phyloP scores from a whole-genome alignment of 1,140 invertebrate genomes.

The Macrocentrus cingulum region DNA sequence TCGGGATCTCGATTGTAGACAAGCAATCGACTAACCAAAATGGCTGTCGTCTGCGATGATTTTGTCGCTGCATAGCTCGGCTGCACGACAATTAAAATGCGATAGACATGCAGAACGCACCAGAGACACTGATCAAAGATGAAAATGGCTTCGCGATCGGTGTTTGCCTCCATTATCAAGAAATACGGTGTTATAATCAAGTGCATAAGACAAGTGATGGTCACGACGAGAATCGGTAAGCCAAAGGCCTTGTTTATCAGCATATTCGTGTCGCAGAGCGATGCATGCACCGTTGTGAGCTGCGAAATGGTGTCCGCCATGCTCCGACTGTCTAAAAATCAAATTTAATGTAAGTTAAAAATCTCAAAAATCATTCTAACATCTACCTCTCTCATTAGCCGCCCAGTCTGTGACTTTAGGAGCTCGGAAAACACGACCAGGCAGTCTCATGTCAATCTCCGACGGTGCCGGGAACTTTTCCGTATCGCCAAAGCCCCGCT shows the following conservation, averaged over 20 bases:
- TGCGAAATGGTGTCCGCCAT: conserved; percentile 38
- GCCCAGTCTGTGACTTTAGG: conserved; percentile 36
- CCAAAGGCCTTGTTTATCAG: conserved; percentile 60
- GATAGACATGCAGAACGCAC: conserved; percentile 65
- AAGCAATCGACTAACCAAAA: conserved; percentile 47
- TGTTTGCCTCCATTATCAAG: conserved; percentile 65
- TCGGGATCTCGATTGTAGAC: conserved; percentile 39
- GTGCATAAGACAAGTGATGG: conserved; percentile 69
- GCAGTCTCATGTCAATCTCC: conserved; percentile 30
- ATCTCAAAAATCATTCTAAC: conserved; percentile 18
- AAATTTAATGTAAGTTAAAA: neutral
- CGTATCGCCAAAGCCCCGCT: conserved; percentile 38
- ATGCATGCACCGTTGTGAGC: conserved; percentile 45
- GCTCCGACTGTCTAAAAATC: conserved; percentile 34
- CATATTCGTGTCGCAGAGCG: conserved; percentile 44
- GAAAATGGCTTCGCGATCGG: conserved; percentile 48
- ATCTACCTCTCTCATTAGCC: conserved; percentile 33
- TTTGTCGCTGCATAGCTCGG: conserved; percentile 64
- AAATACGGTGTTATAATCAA: conserved; percentile 74
- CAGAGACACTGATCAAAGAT: conserved; percentile 64
- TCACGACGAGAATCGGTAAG: conserved; percentile 63
- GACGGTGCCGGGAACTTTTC: conserved; percentile 29
- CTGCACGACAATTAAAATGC: conserved; percentile 68
- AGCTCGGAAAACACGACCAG: conserved; percentile 30
- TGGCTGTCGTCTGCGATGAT: conserved; percentile 51